phyloP scores from a whole-genome alignment of 1,140 invertebrate genomes.

The Oedothorax gibbosus region DNA sequence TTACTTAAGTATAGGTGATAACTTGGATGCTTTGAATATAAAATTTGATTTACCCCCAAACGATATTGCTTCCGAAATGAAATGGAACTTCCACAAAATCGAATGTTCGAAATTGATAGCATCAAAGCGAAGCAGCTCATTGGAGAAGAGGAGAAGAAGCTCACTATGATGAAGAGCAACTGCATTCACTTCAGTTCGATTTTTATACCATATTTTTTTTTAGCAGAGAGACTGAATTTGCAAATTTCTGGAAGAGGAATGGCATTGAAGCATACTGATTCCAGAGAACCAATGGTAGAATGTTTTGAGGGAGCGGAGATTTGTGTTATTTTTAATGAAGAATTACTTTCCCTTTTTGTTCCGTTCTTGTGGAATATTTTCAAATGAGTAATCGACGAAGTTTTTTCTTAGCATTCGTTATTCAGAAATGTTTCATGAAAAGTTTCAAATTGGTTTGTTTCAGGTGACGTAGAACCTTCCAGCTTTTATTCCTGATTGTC shows the following conservation, averaged over 20 bases:
- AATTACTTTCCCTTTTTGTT: neutral
- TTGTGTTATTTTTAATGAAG: slow-evolving; percentile 17
- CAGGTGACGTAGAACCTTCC: too few species aligned
- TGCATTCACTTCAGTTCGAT: too few species aligned
- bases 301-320: slow-evolving; percentile 11
- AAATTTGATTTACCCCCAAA: too few species aligned
- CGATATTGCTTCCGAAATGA: neutral
- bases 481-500: too few species aligned
- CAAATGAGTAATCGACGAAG: slow-evolving; percentile 3
- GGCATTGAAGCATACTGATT: too few species aligned
- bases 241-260: too few species aligned
- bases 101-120: slow-evolving; percentile 44
- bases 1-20: too few species aligned
- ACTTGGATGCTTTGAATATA: too few species aligned
- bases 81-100: slow-evolving; percentile 15
- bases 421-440: slow-evolving; percentile 3
- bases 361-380: neutral
- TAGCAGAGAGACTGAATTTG: too few species aligned
- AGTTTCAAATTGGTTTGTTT: too few species aligned
- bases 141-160: slow-evolving; percentile 7
- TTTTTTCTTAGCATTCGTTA: slow-evolving; percentile 11
- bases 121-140: slow-evolving; percentile 52
- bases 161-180: too few species aligned
- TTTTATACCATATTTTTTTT: too few species aligned
- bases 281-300: neutral